Conservation (phyloP, 2,797 vertebrate species). For the Alosa sapidissima region DNA sequence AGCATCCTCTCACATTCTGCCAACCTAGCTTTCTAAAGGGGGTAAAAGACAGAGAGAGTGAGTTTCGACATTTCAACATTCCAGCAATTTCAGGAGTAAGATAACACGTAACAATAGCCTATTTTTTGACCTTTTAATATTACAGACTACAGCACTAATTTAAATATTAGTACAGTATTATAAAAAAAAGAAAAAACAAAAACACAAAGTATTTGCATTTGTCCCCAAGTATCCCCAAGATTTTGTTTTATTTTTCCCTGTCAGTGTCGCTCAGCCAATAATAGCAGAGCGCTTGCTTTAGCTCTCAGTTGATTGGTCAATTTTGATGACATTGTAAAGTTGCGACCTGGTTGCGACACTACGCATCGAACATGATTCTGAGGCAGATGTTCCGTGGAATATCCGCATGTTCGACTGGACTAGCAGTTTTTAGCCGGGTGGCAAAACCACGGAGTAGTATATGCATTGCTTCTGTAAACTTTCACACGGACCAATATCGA, state of each 20-base stretch:
- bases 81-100: too few species aligned
- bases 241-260: neutral
- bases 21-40: slow-evolving; percentile 80
- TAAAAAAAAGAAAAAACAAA: too few species aligned
- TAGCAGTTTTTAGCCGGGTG: neutral
- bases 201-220: too few species aligned
- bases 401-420: neutral
- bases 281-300: neutral
- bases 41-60: neutral
- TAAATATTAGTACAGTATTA: too few species aligned
- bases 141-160: too few species aligned
- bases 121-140: too few species aligned
- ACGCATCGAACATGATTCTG: neutral
- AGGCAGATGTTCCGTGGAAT: neutral
- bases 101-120: too few species aligned
- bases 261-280: neutral
- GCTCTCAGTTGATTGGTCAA: neutral
- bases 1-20: slow-evolving; percentile 85
- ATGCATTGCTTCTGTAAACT: neutral
- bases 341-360: neutral
- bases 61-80: too few species aligned
- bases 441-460: neutral
- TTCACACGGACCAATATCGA: neutral
- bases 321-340: neutral
- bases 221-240: too few species aligned